Evolutionary conservation across 2,888 invertebrate species (phyloP).

Genomic region (Limenitis camilla): DNA sequence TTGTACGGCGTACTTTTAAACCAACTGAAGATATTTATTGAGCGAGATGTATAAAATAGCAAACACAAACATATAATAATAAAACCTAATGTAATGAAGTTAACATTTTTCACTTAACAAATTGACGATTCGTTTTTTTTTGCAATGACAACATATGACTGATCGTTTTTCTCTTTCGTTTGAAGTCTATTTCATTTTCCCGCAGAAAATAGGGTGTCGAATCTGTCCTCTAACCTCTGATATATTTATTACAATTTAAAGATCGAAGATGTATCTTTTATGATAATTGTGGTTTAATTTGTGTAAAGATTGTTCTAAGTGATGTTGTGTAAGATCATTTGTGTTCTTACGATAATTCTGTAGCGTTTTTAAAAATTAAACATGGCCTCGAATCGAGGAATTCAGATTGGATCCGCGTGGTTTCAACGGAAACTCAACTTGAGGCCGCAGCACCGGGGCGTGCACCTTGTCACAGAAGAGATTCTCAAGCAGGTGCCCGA

Average conservation of each 20-base stretch:
- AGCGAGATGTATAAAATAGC: too few relatives aligned
- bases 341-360: slow-evolving; percentile 70
- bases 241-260: slow-evolving; percentile 71
- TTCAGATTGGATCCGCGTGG: slow-evolving; percentile 98
- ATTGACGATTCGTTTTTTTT: slow-evolving; percentile 32
- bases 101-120: too few relatives aligned
- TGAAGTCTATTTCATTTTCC: slow-evolving; percentile 70
- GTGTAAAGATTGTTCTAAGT: slow-evolving; percentile 71
- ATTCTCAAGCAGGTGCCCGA: slow-evolving; percentile 95
- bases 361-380: slow-evolving; percentile 75
- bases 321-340: slow-evolving; percentile 74
- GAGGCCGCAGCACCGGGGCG: slow-evolving; percentile 96
- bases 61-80: too few relatives aligned
- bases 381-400: slow-evolving; percentile 93
- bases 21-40: too few relatives aligned
- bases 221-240: slow-evolving; percentile 73
- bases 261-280: slow-evolving; percentile 78
- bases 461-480: slow-evolving; percentile 97
- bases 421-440: slow-evolving; percentile 98
- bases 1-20: too few relatives aligned
- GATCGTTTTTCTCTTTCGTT: slow-evolving; percentile 65
- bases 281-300: slow-evolving; percentile 80
- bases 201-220: slow-evolving; percentile 77
- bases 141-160: slow-evolving; percentile 51
- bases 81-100: too few relatives aligned